Evolutionary conservation across 2,797 vertebrate species (phyloP).

Genomic region (Atherinosoma microstoma): DNA sequence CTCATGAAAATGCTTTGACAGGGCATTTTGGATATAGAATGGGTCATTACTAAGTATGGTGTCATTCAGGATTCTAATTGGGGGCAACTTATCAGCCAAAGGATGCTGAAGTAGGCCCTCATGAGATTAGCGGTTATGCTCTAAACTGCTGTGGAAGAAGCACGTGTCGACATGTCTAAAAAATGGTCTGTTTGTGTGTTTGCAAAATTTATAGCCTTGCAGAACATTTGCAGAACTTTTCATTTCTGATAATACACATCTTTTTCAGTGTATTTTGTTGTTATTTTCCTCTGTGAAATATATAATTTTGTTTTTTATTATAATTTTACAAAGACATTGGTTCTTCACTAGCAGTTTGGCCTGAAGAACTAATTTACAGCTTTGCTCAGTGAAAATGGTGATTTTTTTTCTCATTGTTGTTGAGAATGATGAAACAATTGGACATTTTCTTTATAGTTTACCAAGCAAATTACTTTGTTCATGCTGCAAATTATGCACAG

Average conservation of each 20-base stretch:
- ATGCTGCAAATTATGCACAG: background rate
- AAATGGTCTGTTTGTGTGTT: constrained; percentile 38
- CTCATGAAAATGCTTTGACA: constrained; percentile 68
- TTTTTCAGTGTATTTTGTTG: background rate
- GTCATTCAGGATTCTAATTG: constrained; percentile 51
- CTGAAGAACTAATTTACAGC: background rate
- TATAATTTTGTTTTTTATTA: background rate
- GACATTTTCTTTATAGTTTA: background rate
- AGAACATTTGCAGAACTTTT: background rate
- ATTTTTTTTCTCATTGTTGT: background rate
- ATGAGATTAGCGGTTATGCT: constrained; percentile 51
- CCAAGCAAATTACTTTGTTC: background rate
- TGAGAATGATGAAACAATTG: background rate
- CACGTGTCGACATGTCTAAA: constrained; percentile 32
- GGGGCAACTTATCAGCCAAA: constrained; percentile 48
- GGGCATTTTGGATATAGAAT: constrained; percentile 37
- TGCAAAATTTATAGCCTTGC: constrained; percentile 11
- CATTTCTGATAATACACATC: background rate
- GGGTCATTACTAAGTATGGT: constrained; percentile 49
- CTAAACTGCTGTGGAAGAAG: constrained; percentile 47
- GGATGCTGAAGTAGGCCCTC: constrained; percentile 47
- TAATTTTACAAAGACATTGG: constrained; percentile 10
- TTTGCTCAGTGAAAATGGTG: background rate
- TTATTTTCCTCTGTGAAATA: background rate
- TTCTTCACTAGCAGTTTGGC: background rate